phyloP scores from a whole-genome alignment of 2,797 vertebrate genomes.

The Lates japonicus region DNA sequence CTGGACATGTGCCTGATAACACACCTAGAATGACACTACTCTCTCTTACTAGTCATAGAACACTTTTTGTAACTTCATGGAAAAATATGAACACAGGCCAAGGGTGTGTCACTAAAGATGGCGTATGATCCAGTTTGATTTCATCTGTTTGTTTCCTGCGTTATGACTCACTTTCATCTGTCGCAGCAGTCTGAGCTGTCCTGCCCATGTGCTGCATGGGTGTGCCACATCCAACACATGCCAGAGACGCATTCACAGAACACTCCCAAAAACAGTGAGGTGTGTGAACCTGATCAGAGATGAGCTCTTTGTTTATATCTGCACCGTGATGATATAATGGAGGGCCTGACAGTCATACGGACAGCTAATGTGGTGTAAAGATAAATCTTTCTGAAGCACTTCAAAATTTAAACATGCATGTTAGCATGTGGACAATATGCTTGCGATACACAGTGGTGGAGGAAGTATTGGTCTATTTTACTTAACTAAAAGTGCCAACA shows the following conservation, averaged over 20 bases:
- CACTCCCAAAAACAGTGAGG: constrained; percentile 72
- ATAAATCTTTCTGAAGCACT: neutral
- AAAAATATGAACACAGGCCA: constrained; percentile 12
- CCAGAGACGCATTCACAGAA: constrained; percentile 66
- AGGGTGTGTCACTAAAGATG: constrained; percentile 59
- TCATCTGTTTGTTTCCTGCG: constrained; percentile 34
- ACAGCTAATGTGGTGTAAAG: neutral
- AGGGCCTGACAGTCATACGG: neutral
- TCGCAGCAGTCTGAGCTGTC: constrained; percentile 48
- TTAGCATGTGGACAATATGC: neutral
- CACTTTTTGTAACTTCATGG: constrained; percentile 13
- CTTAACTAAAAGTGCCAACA: neutral
- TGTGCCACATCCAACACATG: constrained; percentile 73
- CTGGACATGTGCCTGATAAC: constrained; percentile 2
- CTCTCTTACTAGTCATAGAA: constrained; percentile 9
- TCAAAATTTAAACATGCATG: neutral
- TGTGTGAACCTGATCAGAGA: constrained; percentile 56
- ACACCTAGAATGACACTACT: constrained; percentile 22
- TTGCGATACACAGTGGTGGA: neutral
- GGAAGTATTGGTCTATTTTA: neutral
- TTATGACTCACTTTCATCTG: constrained; percentile 71
- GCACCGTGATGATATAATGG: constrained; percentile 20
- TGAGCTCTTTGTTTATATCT: constrained; percentile 44
- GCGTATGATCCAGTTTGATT: constrained; percentile 54
- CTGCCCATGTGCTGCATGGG: constrained; percentile 68